Percentiles rank a stretch among this genome's conserved stretches.
Conservation (phyloP, 2,113 vertebrate species). For the Prionailurus viverrinus region DNA sequence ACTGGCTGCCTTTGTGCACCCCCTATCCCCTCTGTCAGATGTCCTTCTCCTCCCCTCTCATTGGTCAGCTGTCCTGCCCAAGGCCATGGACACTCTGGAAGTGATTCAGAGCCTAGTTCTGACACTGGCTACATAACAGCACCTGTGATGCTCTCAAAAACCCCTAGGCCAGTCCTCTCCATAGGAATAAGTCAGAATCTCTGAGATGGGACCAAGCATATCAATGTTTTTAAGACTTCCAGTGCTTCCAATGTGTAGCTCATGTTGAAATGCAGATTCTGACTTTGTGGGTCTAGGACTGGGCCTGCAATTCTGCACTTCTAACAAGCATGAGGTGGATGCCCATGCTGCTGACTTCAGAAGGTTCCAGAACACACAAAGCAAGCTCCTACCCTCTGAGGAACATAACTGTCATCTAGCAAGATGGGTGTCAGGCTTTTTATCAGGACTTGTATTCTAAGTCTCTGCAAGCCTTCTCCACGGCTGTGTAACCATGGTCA, state of each 20-base stretch:
- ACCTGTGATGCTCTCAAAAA: neutral
- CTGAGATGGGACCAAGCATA: neutral
- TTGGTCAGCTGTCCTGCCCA: neutral
- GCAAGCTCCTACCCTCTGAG: neutral
- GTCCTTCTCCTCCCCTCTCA: neutral
- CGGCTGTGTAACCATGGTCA: neutral
- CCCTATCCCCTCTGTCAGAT: neutral
- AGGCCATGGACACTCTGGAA: neutral
- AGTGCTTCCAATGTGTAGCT: neutral
- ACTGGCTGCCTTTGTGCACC: neutral
- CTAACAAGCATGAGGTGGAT: neutral
- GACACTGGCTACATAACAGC: neutral
- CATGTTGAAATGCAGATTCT: neutral
- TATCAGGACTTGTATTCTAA: neutral
- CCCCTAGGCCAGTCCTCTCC: neutral
- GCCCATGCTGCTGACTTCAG: neutral
- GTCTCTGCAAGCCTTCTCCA: neutral
- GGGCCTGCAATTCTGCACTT: neutral
- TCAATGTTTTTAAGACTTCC: neutral
- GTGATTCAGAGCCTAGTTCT: neutral
- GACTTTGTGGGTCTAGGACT: neutral
- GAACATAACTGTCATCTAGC: neutral
- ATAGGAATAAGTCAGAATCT: neutral
- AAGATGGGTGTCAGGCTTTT: neutral
- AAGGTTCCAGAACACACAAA: neutral